Evolutionary conservation across 2,888 invertebrate genomes (phyloP).

Genomic region (Dorcus parallelipipedus): DNA sequence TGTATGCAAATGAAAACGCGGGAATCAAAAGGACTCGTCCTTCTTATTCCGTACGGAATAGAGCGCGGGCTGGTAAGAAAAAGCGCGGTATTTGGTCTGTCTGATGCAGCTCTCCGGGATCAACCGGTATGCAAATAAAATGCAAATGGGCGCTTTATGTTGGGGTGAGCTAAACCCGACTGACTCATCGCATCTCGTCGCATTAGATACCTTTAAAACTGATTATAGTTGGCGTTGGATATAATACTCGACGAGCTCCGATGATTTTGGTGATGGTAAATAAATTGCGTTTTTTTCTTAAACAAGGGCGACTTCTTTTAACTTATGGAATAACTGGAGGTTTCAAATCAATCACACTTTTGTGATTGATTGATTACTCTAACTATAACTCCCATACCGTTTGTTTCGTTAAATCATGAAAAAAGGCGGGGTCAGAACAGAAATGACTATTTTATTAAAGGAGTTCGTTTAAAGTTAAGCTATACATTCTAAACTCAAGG

Average conservation of each 20-base stretch:
- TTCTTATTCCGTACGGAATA: too few species aligned
- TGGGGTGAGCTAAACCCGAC: constrained; percentile 23
- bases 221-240: constrained; percentile 19
- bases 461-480: too few species aligned
- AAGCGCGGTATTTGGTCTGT: constrained; percentile 11
- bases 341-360: too few species aligned
- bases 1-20: too few species aligned
- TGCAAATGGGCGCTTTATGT: constrained; percentile 19
- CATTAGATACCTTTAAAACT: constrained; percentile 24
- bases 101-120: constrained; percentile 23
- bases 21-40: too few species aligned
- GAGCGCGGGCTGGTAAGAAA: not conserved
- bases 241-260: constrained; percentile 10
- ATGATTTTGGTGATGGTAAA: not conserved
- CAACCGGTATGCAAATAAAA: constrained; percentile 27
- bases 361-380: too few species aligned
- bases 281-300: not conserved
- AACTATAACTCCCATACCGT: too few species aligned
- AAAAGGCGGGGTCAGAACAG: too few species aligned
- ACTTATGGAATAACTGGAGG: not conserved
- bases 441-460: too few species aligned
- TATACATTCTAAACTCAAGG: too few species aligned
- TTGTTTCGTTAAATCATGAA: too few species aligned
- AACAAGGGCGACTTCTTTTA: not conserved
- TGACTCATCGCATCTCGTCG: constrained; percentile 27